Evolutionary conservation across 2,797 vertebrate species (phyloP), one percentile per base, ranked within the genome.

Genomic region (Trachurus trachurus): DNA sequence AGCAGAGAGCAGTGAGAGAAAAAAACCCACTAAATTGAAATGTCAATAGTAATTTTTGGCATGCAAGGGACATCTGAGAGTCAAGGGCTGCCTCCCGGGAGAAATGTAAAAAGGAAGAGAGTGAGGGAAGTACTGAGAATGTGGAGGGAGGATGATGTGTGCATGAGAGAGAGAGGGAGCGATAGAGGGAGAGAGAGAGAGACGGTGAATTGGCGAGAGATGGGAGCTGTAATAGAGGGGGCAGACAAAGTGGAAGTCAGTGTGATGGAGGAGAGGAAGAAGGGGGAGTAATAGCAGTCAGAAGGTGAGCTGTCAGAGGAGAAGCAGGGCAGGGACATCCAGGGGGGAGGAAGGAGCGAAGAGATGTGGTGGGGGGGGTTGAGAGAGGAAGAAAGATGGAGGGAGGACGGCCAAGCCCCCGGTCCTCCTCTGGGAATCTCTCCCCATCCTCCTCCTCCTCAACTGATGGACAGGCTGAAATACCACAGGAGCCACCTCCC

Each of bases 1-100:
- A 96, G 90, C 90, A 66, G 62, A 96, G 96, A 95, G 94, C 94
- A 93, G 89, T 2, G 60, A 66, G 84, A 93, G 94, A 89, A 87
- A 87, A 91, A 93, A 84, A 21, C 90, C 89, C 90, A 90, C 92
- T 95, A 94, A 97, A 98, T 96, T 96, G 96, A 97, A 97, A 98
- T 96, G 96, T 97, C 97, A 97, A 95, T 96, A 96, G 96, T 95
- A 95, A 97, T 98, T 97, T 96, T 96, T 96, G 96, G 94, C 95
- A 95, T 92, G 91, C 86, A 82, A 93, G 91, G 93, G 94, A 93
- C 93, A 92, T 93, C 94, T 94, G 87, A 95, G 95, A 85, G 90
- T 92, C 93, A 93, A 92, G 91, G 87, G 89, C 92, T 88, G 88
- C 85, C 88, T 93, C 92, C 86, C 80, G 12, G 68, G 93, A 92